A percentile compares a stretch with the other conserved stretches of the same genome.
Conservation (phyloP, 2,797 vertebrate genomes). For the Oryzias dopingdopingensis region DNA sequence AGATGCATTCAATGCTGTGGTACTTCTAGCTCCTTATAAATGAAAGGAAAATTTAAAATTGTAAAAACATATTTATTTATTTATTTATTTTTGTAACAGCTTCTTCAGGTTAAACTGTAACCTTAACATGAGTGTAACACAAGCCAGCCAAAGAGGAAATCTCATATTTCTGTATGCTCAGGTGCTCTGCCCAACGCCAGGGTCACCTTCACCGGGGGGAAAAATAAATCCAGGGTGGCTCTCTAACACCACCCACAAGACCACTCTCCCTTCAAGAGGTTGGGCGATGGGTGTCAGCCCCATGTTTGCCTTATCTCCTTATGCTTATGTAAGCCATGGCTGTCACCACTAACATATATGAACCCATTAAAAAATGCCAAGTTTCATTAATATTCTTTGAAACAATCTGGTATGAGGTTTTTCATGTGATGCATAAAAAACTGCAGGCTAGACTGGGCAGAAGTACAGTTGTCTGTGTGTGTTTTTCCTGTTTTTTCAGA, state of each 20-base stretch:
- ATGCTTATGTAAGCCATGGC: conserved; percentile 73
- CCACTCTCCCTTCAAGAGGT: conserved; percentile 68
- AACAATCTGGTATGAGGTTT: conserved; percentile 52
- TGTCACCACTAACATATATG: conserved; percentile 64
- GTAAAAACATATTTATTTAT: background rate
- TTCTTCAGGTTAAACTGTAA: conserved; percentile 55
- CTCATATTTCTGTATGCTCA: conserved; percentile 76
- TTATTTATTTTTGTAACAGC: conserved; percentile 10
- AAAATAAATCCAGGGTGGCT: conserved; percentile 69
- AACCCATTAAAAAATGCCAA: conserved; percentile 61
- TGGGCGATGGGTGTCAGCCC: conserved; percentile 73
- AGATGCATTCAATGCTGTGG: too few species aligned
- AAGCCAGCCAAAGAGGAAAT: conserved; percentile 66
- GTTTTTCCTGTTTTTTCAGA: conserved; percentile 26
- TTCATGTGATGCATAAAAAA: conserved; percentile 74
- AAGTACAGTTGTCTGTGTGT: conserved; percentile 39
- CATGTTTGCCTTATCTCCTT: conserved; percentile 78
- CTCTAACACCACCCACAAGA: conserved; percentile 67
- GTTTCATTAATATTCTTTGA: conserved; percentile 68
- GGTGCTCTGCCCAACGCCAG: conserved; percentile 69
- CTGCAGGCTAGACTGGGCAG: conserved; percentile 56
- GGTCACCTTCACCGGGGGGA: conserved; percentile 72
- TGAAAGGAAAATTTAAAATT: too few species aligned
- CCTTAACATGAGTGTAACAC: conserved; percentile 64
- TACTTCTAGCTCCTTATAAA: too few species aligned